A percentile compares a stretch with the other conserved stretches of the same genome.
phyloP scores from a whole-genome alignment of 2,113 vertebrate genomes.

The Polypterus senegalus region DNA sequence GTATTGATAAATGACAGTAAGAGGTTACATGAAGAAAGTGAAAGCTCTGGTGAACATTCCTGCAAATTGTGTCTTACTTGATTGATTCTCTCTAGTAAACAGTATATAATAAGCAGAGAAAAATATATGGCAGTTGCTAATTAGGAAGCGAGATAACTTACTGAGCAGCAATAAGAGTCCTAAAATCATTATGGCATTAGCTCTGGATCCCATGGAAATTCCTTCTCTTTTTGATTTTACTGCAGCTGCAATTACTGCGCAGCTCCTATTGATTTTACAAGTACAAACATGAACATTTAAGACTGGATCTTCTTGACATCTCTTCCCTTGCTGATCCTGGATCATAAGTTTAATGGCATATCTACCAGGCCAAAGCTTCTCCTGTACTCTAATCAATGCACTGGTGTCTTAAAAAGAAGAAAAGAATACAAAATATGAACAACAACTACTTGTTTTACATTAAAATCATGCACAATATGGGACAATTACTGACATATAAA shows the following conservation, averaged over 20 bases:
- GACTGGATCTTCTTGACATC: conserved; percentile 38
- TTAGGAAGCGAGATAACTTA: conserved; percentile 33
- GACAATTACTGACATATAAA: too few species aligned
- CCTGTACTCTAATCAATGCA: conserved; percentile 27
- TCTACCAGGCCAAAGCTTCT: conserved; percentile 21
- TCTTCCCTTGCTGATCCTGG: conserved; percentile 44
- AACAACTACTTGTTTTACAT: too few species aligned
- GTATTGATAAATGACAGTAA: too few species aligned
- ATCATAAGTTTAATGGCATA: conserved; percentile 37
- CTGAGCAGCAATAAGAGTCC: conserved; percentile 49
- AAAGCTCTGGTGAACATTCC: too few species aligned
- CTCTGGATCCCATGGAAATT: conserved; percentile 39
- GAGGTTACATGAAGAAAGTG: too few species aligned
- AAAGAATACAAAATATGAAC: too few species aligned
- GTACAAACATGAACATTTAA: conserved; percentile 37
- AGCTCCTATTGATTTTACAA: conserved; percentile 22
- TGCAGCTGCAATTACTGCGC: not conserved
- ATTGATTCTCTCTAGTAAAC: too few species aligned
- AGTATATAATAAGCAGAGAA: too few species aligned
- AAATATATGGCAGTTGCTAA: too few species aligned
- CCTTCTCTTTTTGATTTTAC: fast-evolving
- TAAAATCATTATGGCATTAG: conserved; percentile 42
- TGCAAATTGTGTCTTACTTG: too few species aligned
- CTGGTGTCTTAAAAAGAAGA: conserved; percentile 33
- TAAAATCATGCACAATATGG: too few species aligned